Base-by-base conservation (phyloP, 2,888 invertebrate species). In the Coenonympha arcania region DNA sequence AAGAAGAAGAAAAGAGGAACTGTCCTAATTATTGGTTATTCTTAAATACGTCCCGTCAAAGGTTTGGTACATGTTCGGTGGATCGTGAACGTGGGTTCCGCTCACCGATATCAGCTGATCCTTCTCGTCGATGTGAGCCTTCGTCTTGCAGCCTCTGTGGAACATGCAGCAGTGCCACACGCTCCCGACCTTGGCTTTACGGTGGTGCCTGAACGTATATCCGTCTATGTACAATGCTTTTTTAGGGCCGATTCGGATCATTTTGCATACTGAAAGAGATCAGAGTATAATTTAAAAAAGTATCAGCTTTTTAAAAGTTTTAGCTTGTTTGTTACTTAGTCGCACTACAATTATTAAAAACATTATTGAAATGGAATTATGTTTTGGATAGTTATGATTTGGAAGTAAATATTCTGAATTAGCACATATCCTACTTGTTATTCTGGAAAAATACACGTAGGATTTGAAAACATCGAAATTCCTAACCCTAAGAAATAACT, bases 81-180 rank as follows among this genome's bases (percentile, higher is more conserved):
- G 59, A 0, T 44, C 34, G 24, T 68, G 68, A 5, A 37, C 31
- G 31, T 68, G 66, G 0, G 43, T 22, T 1, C 63, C 59, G 9
- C 5, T 45, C 9, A 55, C 16, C 8, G 52, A 40, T 8, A 54
- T 6, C 2, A 62, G 44, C 6, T 37, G 26, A 2, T 56, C 24
- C 1, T 54, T 49, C 3, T 48, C 22, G 3, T 51, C 59, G 4
- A 65, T 61, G 9, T 55, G 36, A 1, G 62, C 52, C 9, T 39
- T 34, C 0, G 56, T 61, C 47, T 47, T 61, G 44, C 70, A 70
- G 3, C 68, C 66, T 1, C 58, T 55, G 44, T 68, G 67, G 55
- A 65, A 69, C 47, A 55, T 56, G 1, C 63, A 52, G 41, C 70
- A 70, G 52, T 66, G 62, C 68, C 66, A 67, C 3, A 61, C 46